A percentile compares a stretch with the other conserved stretches of the same genome.
phyloP scores from a whole-genome alignment of 2,888 invertebrate genomes.

The Heterodera filipjevi region DNA sequence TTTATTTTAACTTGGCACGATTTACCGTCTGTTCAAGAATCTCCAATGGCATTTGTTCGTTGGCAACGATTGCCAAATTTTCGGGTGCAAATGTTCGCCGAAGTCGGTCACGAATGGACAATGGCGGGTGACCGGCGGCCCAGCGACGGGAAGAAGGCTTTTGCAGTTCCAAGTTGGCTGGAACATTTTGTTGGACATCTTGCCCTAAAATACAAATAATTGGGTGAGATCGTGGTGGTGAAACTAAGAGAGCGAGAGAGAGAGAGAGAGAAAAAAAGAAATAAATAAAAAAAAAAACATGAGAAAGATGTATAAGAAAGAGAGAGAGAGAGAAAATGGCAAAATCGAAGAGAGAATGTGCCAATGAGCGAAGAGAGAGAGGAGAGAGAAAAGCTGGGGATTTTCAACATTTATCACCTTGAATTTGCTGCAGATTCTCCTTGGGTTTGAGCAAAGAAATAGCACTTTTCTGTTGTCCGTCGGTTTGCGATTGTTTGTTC shows the following conservation, averaged over 20 bases:
- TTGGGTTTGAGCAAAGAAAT: not conserved
- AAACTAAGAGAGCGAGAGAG: no score
- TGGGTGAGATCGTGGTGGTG: not conserved
- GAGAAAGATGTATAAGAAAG: no score
- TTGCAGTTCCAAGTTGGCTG: not conserved
- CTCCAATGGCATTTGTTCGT: conserved; percentile 4
- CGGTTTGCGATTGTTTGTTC: not conserved
- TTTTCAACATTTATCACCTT: not conserved
- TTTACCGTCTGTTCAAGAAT: not conserved
- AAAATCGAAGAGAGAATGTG: no score
- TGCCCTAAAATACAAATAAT: no score
- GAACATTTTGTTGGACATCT: not conserved
- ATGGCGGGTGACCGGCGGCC: not conserved
- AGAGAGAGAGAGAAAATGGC: not conserved
- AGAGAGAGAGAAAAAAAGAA: no score
- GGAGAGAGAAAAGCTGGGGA: not conserved
- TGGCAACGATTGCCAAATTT: not conserved
- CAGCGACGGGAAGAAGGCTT: not conserved
- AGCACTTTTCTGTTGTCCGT: not conserved
- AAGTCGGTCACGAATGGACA: not conserved
- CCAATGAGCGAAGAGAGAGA: not conserved
- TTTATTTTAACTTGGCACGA: not conserved
- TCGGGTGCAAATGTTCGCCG: not conserved
- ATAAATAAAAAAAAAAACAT: no score
- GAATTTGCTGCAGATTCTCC: not conserved